These are phyloP conservation scores for Tetanocera ferruginea DNA, from an alignment of 2,888 invertebrate species.

Conservation along the genomic window DNA sequence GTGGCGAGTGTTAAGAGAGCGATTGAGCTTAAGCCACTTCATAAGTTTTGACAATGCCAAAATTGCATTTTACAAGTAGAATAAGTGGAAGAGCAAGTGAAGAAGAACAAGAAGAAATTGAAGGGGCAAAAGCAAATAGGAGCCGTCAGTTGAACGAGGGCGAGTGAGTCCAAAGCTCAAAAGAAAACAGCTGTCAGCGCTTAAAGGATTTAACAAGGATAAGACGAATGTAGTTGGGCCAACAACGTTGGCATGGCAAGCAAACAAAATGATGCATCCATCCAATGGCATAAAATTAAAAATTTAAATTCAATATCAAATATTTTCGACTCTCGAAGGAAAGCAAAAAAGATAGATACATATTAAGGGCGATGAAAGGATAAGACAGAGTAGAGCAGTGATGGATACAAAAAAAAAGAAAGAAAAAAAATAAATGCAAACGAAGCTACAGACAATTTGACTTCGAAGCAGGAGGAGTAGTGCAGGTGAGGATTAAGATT, in stretches of 20 bases:
- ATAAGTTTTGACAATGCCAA: constrained; percentile 36
- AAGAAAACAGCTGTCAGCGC: constrained; percentile 28
- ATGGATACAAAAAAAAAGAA: background rate
- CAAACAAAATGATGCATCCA: background rate
- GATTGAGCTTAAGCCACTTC: constrained; percentile 34
- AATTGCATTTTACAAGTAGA: constrained; percentile 17
- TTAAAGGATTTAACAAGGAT: constrained; percentile 20
- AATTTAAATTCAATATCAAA: constrained; percentile 4
- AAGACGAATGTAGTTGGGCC: background rate
- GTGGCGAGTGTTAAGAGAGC: constrained; percentile 6
- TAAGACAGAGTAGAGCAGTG: background rate
- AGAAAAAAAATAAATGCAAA: background rate
- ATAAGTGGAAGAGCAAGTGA: background rate
- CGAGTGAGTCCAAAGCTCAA: background rate
- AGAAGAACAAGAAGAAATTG: background rate
- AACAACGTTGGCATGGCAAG: background rate
- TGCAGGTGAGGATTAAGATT: no score
- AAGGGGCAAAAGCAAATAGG: background rate
- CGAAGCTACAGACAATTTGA: no score
- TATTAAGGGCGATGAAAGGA: background rate
- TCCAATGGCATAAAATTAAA: background rate
- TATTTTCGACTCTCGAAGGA: background rate
- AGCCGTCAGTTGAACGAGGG: background rate
- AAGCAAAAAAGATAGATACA: background rate
- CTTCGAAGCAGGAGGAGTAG: no score